A percentile compares a stretch with the other conserved stretches of the same genome.
Conservation (phyloP, 1,140 invertebrate species). For the Bombus turneri region DNA sequence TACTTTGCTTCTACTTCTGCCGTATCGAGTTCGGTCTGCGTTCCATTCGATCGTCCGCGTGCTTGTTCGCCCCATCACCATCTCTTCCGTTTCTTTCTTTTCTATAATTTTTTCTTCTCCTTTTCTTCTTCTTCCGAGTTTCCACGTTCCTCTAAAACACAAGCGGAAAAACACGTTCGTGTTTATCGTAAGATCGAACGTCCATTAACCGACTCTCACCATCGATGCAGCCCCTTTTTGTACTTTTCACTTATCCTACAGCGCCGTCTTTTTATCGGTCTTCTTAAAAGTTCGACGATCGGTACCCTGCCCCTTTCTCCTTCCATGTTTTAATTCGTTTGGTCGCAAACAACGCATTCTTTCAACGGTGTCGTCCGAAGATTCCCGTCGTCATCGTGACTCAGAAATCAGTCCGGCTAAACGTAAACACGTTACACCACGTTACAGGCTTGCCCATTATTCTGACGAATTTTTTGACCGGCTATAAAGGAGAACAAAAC, state of each 20-base stretch:
- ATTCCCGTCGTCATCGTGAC: slow-evolving; percentile 40
- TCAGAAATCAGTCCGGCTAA: slow-evolving; percentile 22
- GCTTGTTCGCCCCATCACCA: neutral
- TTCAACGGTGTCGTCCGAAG: slow-evolving; percentile 1
- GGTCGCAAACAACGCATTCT: slow-evolving; percentile 15
- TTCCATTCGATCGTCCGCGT: neutral
- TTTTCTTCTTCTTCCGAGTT: neutral
- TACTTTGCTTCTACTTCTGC: no score
- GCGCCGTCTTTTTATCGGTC: neutral
- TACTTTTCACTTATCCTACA: neutral
- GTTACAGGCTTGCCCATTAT: slow-evolving; percentile 17
- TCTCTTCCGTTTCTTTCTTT: neutral
- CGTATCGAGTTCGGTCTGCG: neutral
- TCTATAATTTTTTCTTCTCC: slow-evolving; percentile 9
- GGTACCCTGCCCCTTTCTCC: no score
- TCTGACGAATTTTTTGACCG: slow-evolving; percentile 14
- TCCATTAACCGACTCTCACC: slow-evolving; percentile 16
- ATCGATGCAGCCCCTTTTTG: no score
- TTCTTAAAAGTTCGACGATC: neutral
- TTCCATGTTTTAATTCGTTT: neutral
- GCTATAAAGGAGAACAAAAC: neutral
- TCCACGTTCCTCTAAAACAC: slow-evolving; percentile 18
- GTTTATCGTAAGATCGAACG: slow-evolving; percentile 25
- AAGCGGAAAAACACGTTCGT: slow-evolving; percentile 20
- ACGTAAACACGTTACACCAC: slow-evolving; percentile 2